Evolutionary conservation across 2,113 vertebrate genomes (phyloP).

Genomic region (Lota lota): DNA sequence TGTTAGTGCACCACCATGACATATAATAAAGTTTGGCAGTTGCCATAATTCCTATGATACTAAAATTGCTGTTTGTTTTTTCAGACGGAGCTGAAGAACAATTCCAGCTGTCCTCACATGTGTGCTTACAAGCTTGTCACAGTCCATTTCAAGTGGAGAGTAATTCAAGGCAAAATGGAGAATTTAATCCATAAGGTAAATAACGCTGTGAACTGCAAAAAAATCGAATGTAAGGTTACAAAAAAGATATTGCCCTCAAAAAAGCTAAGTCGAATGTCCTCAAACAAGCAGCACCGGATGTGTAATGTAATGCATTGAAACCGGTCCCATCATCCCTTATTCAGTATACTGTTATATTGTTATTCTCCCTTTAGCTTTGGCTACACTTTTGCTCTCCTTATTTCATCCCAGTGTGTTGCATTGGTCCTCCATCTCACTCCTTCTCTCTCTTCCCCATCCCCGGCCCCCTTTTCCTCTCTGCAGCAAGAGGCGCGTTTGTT

Average conservation of each 20-base stretch:
- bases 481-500: conserved; percentile 93
- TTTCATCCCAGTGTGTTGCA: too few species aligned
- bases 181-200: conserved; percentile 87
- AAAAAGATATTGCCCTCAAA: too few species aligned
- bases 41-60: background rate
- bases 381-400: background rate
- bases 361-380: background rate
- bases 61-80: conserved; percentile 8
- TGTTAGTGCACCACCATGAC: too few species aligned
- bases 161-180: conserved; percentile 85
- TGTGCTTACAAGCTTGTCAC: conserved; percentile 96
- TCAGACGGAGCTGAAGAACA: conserved; percentile 84
- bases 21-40: background rate
- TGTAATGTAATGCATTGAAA: background rate
- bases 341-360: background rate
- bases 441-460: background rate
- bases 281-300: background rate
- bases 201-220: conserved; percentile 5
- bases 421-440: background rate
- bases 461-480: background rate
- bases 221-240: too few species aligned
- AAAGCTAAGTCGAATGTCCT: too few species aligned
- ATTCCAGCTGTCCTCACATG: conserved; percentile 88
- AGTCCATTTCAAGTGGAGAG: conserved; percentile 89
- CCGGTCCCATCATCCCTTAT: background rate